Conservation (phyloP, 2,888 invertebrate genomes). For the Norana najaformis region DNA sequence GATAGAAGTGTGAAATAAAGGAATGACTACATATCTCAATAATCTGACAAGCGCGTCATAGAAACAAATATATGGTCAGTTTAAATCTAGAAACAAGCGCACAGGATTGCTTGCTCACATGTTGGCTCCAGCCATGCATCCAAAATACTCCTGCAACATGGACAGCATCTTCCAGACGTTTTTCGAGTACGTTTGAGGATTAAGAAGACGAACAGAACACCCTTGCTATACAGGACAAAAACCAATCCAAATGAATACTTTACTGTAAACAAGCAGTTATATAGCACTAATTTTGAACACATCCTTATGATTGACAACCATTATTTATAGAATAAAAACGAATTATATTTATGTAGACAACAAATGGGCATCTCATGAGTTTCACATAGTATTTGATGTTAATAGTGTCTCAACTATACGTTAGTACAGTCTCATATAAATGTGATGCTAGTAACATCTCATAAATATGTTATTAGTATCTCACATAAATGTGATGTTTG, state of each 20-base stretch:
- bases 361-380: not conserved
- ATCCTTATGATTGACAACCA: too few relatives aligned
- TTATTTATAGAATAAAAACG: too few relatives aligned
- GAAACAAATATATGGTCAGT: too few relatives aligned
- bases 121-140: slow-evolving; percentile 92
- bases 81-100: not conserved
- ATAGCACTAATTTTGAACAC: too few relatives aligned
- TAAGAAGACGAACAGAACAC: slow-evolving; percentile 84
- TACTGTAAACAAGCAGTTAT: too few relatives aligned
- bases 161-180: slow-evolving; percentile 68
- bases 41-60: not conserved
- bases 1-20: not conserved
- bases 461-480: not conserved
- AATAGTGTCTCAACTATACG: not conserved
- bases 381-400: not conserved
- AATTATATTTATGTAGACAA: not conserved
- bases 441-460: not conserved
- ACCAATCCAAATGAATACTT: not conserved
- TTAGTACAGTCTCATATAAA: not conserved
- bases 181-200: slow-evolving; percentile 82
- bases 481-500: not conserved
- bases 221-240: slow-evolving; percentile 69
- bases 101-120: slow-evolving; percentile 64
- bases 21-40: not conserved
- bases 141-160: slow-evolving; percentile 87